These are phyloP conservation scores for Byasa hedistus DNA, from an alignment of 2,888 invertebrate genomes.

Conservation along the genomic window DNA sequence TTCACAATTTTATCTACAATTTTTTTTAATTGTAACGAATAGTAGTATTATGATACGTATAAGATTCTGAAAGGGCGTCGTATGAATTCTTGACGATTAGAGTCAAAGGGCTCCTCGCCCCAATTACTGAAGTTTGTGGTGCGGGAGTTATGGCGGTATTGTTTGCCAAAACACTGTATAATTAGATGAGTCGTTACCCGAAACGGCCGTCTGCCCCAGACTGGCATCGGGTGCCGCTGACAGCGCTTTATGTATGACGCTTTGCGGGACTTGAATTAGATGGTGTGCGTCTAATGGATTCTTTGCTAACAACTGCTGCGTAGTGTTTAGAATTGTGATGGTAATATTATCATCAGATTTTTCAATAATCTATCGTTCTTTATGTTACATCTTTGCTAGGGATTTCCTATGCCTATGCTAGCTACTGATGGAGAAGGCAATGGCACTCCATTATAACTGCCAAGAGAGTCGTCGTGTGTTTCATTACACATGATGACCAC, in stretches of 20 bases:
- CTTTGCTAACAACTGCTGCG: not conserved
- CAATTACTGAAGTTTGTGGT: slow-evolving; percentile 1
- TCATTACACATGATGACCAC: too few relatives aligned
- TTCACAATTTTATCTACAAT: too few relatives aligned
- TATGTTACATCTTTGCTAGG: too few relatives aligned
- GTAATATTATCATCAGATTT: too few relatives aligned
- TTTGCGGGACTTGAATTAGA: not conserved
- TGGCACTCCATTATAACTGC: too few relatives aligned
- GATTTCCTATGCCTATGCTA: too few relatives aligned
- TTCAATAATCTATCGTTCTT: too few relatives aligned
- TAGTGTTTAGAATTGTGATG: not conserved
- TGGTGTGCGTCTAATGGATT: not conserved
- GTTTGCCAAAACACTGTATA: slow-evolving; percentile 4
- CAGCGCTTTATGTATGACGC: slow-evolving; percentile 4
- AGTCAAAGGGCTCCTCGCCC: not conserved
- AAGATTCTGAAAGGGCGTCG: not conserved
- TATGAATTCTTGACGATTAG: not conserved
- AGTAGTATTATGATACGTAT: too few relatives aligned
- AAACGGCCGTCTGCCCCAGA: not conserved
- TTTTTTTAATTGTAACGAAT: too few relatives aligned
- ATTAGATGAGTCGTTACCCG: slow-evolving; percentile 11
- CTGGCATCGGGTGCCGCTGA: slow-evolving; percentile 2
- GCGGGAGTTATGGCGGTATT: slow-evolving; percentile 7
- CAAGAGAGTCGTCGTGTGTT: too few relatives aligned
- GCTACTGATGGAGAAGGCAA: too few relatives aligned